phyloP scores from a whole-genome alignment of 2,113 vertebrate genomes.

The Corydoras sp. region DNA sequence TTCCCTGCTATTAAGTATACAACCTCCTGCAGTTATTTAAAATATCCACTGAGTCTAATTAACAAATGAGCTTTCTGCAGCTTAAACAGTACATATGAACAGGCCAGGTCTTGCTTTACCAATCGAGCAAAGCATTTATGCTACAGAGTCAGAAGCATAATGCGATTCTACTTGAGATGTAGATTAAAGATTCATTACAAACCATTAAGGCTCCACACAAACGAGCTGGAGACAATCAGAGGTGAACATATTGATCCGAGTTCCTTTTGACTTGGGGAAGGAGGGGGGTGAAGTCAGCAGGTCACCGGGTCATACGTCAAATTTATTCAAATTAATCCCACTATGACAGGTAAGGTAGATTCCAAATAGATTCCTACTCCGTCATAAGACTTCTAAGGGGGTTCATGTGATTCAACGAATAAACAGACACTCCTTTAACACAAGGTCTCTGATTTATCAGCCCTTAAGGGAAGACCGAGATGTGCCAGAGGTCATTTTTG shows the following conservation, averaged over 20 bases:
- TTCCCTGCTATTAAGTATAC: too few relatives aligned
- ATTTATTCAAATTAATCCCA: constrained; percentile 51
- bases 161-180: neutral
- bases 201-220: constrained; percentile 23
- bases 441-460: constrained; percentile 71
- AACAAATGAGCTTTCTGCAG: too few relatives aligned
- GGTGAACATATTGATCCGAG: constrained; percentile 23
- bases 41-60: too few relatives aligned
- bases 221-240: constrained; percentile 10
- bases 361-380: constrained; percentile 38
- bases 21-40: too few relatives aligned
- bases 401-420: constrained; percentile 48
- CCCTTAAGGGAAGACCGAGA: constrained; percentile 61
- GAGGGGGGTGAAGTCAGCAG: neutral
- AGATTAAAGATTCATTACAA: constrained; percentile 27
- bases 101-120: too few relatives aligned
- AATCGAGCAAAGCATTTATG: too few relatives aligned
- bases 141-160: neutral
- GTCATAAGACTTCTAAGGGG: constrained; percentile 52
- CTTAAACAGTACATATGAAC: too few relatives aligned
- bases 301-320: constrained; percentile 32
- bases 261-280: neutral
- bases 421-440: constrained; percentile 64
- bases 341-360: constrained; percentile 22
- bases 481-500: constrained; percentile 68